Evolutionary conservation across 1,140 invertebrate species (phyloP).

Genomic region (Apis cerana): DNA sequence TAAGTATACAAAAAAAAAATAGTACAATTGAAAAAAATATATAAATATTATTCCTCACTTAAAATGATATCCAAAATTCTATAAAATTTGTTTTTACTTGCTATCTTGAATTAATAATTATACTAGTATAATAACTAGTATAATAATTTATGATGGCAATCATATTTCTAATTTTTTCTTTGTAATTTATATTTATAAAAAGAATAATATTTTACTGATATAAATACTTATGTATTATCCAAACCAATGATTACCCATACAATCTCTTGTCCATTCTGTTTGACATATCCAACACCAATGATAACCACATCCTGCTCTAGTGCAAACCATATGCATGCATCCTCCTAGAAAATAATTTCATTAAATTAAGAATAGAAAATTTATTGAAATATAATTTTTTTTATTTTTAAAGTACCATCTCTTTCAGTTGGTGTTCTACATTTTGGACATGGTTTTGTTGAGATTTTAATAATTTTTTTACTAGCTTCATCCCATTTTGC

Average conservation of each 20-base stretch:
- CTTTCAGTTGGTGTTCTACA: constrained; percentile 93
- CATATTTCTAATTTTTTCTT: not conserved
- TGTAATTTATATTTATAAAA: constrained; percentile 31
- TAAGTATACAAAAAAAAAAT: not conserved
- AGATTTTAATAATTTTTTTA: constrained; percentile 88
- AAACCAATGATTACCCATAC: constrained; percentile 95
- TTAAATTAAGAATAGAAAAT: not conserved
- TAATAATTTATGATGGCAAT: not conserved
- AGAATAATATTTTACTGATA: constrained; percentile 1
- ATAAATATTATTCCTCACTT: constrained; percentile 1
- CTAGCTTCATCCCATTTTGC: constrained; percentile 90
- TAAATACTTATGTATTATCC: constrained; percentile 81
- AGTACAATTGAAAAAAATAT: not conserved
- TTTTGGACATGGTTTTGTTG: constrained; percentile 93
- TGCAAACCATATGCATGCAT: constrained; percentile 95
- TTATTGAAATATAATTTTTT: not conserved
- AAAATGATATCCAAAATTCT: not conserved
- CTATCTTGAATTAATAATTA: not conserved
- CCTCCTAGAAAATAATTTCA: constrained; percentile 83
- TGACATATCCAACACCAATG: constrained; percentile 96
- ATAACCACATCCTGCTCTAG: constrained; percentile 87
- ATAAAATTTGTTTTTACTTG: not conserved
- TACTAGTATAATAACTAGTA: not conserved
- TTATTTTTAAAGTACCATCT: constrained; percentile 83
- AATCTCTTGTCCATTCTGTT: constrained; percentile 91